Percentiles rank a stretch among this genome's conserved stretches.
phyloP scores from a whole-genome alignment of 2,888 invertebrate genomes.

The Eupithecia subfuscata region DNA sequence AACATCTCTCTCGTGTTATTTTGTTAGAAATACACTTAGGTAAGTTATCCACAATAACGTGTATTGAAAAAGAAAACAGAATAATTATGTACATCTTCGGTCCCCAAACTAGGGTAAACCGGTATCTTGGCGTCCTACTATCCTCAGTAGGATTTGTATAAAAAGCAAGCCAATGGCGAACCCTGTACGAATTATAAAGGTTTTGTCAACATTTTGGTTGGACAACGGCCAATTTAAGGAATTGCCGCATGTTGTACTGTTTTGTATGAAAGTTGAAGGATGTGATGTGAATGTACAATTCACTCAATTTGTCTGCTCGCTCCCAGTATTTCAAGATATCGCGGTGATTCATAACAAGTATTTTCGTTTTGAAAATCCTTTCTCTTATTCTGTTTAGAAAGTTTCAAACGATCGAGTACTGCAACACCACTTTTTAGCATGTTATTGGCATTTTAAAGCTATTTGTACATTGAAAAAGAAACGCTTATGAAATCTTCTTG shows the following conservation, averaged over 20 bases:
- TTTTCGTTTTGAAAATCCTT: background rate
- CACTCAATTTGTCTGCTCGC: conserved; percentile 34
- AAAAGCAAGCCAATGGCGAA: background rate
- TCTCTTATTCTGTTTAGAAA: conserved; percentile 6
- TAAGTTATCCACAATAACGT: no score
- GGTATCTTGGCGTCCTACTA: no score
- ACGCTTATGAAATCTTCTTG: no score
- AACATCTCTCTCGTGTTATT: no score
- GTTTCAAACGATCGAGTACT: background rate
- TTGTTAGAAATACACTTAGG: no score
- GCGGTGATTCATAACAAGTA: background rate
- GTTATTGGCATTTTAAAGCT: no score
- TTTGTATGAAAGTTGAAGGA: conserved; percentile 33
- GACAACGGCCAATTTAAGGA: conserved; percentile 39
- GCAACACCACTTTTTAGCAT: background rate
- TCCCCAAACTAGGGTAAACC: no score
- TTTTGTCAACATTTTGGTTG: conserved; percentile 36
- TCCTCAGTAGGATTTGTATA: no score
- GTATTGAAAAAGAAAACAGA: no score
- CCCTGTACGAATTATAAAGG: conserved; percentile 26
- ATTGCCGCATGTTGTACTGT: conserved; percentile 31
- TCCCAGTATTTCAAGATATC: background rate
- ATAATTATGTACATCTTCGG: no score
- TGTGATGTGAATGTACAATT: conserved; percentile 41
- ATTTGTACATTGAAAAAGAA: no score